phyloP scores from a whole-genome alignment of 2,113 vertebrate genomes.

The Pontoporia blainvillei region DNA sequence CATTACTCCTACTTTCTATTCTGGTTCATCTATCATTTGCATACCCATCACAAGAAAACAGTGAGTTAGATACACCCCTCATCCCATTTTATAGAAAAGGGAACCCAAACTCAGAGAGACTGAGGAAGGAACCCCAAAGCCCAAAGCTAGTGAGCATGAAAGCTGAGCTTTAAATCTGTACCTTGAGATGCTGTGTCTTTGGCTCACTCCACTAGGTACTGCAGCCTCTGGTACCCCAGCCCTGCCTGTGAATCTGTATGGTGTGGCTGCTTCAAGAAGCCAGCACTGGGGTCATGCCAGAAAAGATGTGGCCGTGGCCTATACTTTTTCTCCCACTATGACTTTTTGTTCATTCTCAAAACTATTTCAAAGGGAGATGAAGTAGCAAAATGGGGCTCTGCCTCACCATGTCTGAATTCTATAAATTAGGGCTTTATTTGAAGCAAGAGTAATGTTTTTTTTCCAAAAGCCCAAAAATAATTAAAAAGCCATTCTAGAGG shows the following conservation, averaged over 20 bases:
- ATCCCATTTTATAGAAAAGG: background rate
- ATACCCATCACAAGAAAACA: background rate
- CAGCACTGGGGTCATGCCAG: background rate
- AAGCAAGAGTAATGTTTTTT: background rate
- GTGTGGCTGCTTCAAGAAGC: background rate
- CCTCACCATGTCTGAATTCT: background rate
- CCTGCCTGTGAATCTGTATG: background rate
- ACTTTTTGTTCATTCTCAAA: background rate
- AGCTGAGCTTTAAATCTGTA: background rate
- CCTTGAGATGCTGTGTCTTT: background rate
- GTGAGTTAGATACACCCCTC: background rate
- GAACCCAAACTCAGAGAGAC: background rate
- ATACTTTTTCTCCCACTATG: background rate
- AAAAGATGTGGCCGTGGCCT: background rate
- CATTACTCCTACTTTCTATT: background rate
- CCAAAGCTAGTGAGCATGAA: background rate
- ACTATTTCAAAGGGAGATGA: background rate
- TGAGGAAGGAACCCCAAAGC: background rate
- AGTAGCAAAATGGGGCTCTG: background rate
- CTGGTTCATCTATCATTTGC: background rate
- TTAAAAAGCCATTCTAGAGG: background rate
- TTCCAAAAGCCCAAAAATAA: background rate
- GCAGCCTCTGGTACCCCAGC: background rate
- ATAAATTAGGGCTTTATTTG: background rate
- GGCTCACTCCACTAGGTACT: background rate